Evolutionary conservation across 1,140 invertebrate species (phyloP).

Genomic region (Musca domestica): DNA sequence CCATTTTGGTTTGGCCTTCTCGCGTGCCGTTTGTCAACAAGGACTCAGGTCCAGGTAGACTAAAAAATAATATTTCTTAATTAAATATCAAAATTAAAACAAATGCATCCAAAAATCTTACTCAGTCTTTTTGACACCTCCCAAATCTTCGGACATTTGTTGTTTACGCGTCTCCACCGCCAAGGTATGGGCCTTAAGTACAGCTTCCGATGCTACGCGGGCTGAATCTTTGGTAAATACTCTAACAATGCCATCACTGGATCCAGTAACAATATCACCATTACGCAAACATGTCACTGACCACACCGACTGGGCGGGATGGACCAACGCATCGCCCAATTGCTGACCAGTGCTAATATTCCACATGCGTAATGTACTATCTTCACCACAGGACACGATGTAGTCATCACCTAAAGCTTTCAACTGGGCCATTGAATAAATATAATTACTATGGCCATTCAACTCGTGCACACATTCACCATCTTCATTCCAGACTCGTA

Average conservation of each 20-base stretch:
- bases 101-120: slow-evolving; percentile 31
- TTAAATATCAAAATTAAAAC: not conserved
- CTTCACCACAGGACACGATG: slow-evolving; percentile 81
- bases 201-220: slow-evolving; percentile 65
- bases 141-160: slow-evolving; percentile 58
- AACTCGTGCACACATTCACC: slow-evolving; percentile 78
- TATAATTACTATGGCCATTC: slow-evolving; percentile 79
- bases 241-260: slow-evolving; percentile 81
- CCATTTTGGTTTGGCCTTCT: slow-evolving; percentile 85
- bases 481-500: slow-evolving; percentile 76
- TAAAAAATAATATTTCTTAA: slow-evolving; percentile 41
- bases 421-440: slow-evolving; percentile 64
- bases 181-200: slow-evolving; percentile 69
- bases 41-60: slow-evolving; percentile 75
- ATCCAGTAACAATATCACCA: slow-evolving; percentile 86
- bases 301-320: slow-evolving; percentile 90
- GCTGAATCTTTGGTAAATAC: slow-evolving; percentile 75
- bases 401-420: slow-evolving; percentile 58
- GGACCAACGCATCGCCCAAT: slow-evolving; percentile 64
- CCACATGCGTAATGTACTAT: slow-evolving; percentile 86
- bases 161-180: slow-evolving; percentile 63
- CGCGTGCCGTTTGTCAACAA: slow-evolving; percentile 71
- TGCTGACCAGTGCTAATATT: slow-evolving; percentile 53
- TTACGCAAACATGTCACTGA: slow-evolving; percentile 75
- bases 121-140: slow-evolving; percentile 80